Base-by-base conservation (phyloP, 2,888 invertebrate species). In the Aplocera efformata region DNA sequence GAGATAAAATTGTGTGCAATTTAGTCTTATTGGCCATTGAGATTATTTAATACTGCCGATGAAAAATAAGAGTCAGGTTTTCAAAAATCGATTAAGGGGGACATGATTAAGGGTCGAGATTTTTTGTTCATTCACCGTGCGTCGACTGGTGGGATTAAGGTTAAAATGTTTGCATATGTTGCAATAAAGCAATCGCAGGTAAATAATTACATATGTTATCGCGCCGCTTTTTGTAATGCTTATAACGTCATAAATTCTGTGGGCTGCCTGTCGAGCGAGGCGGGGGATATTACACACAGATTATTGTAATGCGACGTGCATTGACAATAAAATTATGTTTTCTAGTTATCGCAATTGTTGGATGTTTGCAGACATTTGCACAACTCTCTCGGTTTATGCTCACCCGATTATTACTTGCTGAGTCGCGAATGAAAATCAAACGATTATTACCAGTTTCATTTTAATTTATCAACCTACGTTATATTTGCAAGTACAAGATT, bases 71-170 rank as follows among this genome's bases (percentile, higher is more conserved):
- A 67, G 66, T 54, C 59, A 63, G 61, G 62, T 67, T 79, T 81
- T 79, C 72, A 72, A 77, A 84, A 81, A 81, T 82, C 82, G 81
- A 83, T 83, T 82, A 82, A 74, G 74, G 63, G 51, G 67, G 77
- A 78, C 79, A 80, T 82, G 80, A 83, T 82, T 79, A 77, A 83
- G 73, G 70, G 68, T 61, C 50, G 48, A 42, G 54, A 66, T 71
- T 74, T 72, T 76, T 71, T 70, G 54, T 53, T 55, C 57, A 53
- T 56, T 60, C 59, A 54, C 56, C 54, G 56, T 49, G 43, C 48
- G 58, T 43, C 54, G 57, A 61, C 60, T 59, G 64, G 68, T 60
- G 60, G 52, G 64, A 63, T 65, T 63, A 58, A 67, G 65, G 67
- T 73, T 75, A 70, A 76, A 76, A 78, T 80, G 75, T 82, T 82